Conservation (phyloP, 2,113 vertebrate genomes). For the Phylloscopus trochilus region DNA sequence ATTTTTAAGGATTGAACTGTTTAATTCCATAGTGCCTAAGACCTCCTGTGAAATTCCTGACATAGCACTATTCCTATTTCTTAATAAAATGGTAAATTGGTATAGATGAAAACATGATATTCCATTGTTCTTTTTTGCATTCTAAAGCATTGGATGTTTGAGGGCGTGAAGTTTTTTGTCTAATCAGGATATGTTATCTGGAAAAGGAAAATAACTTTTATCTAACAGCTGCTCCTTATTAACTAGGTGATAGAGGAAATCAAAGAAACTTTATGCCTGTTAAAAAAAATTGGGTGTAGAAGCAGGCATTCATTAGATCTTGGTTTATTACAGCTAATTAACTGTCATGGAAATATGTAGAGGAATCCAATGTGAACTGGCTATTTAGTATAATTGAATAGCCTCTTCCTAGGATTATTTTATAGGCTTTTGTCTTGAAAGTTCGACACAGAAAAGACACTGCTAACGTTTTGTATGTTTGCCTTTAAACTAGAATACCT, state of each 20-base stretch:
- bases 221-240: not conserved
- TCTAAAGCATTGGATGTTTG: not conserved
- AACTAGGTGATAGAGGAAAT: not conserved
- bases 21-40: not conserved
- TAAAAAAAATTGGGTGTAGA: not conserved
- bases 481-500: not conserved
- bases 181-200: not conserved
- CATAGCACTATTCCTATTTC: not conserved
- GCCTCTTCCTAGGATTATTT: not conserved
- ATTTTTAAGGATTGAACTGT: not conserved
- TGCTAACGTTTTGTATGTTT: not conserved
- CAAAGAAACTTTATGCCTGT: not conserved
- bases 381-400: not conserved
- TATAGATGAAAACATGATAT: not conserved
- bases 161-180: not conserved
- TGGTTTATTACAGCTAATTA: not conserved
- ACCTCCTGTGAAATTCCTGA: not conserved
- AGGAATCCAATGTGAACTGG: not conserved
- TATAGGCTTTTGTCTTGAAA: not conserved
- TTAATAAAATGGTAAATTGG: not conserved
- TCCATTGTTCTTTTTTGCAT: not conserved
- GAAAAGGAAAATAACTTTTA: not conserved
- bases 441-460: not conserved
- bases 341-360: not conserved
- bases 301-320: not conserved